Evolutionary conservation across 2,113 vertebrate genomes (phyloP).

Genomic region (Dasyornis broadbenti): DNA sequence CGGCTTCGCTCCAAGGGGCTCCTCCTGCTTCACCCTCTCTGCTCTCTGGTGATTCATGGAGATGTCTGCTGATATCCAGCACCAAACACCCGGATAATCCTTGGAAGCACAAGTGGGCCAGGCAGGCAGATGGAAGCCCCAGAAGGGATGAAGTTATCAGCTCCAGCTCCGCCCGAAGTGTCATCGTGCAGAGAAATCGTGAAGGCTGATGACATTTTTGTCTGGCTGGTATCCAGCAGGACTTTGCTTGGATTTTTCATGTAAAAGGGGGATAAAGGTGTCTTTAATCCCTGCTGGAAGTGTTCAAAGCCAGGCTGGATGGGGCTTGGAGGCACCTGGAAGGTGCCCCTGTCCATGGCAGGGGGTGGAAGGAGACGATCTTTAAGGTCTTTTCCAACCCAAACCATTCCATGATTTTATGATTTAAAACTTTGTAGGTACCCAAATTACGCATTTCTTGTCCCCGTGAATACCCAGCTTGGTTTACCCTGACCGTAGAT

Average conservation of each 20-base stretch:
- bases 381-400: neutral
- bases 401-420: neutral
- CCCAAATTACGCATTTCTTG: neutral
- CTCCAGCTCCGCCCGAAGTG: neutral
- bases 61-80: neutral
- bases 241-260: neutral
- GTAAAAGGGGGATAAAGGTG: neutral
- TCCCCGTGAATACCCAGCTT: neutral
- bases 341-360: neutral
- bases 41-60: neutral
- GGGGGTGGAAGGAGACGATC: neutral
- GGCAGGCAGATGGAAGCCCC: neutral
- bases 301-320: neutral
- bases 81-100: neutral
- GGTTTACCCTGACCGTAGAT: neutral
- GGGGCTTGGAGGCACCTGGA: neutral
- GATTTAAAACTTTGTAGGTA: neutral
- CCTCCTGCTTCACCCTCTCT: neutral
- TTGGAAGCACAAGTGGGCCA: neutral
- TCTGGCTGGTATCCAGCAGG: neutral
- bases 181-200: fast-evolving
- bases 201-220: neutral
- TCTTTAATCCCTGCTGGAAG: neutral
- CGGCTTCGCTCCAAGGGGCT: neutral
- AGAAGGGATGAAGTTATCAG: neutral